phyloP scores from a whole-genome alignment of 2,888 invertebrate species.

The Ormyrus thymus region DNA sequence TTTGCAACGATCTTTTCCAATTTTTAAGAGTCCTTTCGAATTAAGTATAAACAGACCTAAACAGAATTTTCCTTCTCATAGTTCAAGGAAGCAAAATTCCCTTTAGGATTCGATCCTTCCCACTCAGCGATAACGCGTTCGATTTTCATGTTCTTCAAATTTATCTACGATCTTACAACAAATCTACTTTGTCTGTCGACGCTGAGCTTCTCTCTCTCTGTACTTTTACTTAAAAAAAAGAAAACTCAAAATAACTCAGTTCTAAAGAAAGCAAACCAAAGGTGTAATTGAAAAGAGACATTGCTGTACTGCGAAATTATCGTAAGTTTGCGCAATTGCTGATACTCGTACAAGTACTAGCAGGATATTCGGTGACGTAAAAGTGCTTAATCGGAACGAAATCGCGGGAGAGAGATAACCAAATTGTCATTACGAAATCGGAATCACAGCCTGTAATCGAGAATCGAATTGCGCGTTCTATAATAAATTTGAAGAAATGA shows the following conservation, averaged over 20 bases:
- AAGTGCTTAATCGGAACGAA: constrained; percentile 9
- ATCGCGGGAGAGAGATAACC: background rate
- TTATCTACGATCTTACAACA: constrained; percentile 32
- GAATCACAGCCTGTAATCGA: constrained; percentile 66
- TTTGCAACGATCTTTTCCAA: constrained; percentile 47
- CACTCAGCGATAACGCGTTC: constrained; percentile 46
- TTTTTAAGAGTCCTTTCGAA: constrained; percentile 38
- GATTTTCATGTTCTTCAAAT: constrained; percentile 53
- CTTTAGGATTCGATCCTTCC: constrained; percentile 13
- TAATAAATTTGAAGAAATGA: constrained; percentile 55
- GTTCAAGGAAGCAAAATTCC: background rate
- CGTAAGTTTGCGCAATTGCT: background rate
- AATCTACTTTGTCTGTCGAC: background rate
- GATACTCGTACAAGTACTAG: background rate
- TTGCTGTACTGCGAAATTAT: too few relatives aligned
- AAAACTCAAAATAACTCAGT: background rate
- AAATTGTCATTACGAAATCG: constrained; percentile 53
- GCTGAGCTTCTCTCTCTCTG: background rate
- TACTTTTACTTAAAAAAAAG: background rate
- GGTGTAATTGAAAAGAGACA: too few relatives aligned
- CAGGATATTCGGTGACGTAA: background rate
- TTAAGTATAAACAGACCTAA: background rate
- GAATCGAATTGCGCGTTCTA: constrained; percentile 54
- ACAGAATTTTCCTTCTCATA: constrained; percentile 49
- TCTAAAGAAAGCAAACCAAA: too few relatives aligned